Evolutionary conservation across 2,113 vertebrate species (phyloP), one percentile per base, ranked within the genome.

Genomic region (Bothrops jararaca): DNA sequence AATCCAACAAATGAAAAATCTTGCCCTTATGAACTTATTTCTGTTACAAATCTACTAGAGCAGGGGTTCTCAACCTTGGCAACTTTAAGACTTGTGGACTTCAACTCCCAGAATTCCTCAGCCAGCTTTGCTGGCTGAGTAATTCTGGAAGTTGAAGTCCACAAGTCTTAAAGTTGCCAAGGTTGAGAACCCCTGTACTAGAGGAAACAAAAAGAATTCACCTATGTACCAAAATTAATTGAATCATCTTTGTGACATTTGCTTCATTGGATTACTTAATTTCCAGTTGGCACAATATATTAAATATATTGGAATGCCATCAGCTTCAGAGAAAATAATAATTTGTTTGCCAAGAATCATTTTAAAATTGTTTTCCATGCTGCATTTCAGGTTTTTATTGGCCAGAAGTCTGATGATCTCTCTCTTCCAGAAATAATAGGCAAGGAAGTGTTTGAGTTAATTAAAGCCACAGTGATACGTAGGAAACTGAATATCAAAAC

Each of bases 391-490:
- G 53, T 96, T 96, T 96, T 97, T 93, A 93, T 95, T 91, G 96
- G 97, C 18, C 58, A 96, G 93, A 98, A 97, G 89, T 93, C 95
- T 57, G 96, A 97, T 91, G 93, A 94, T 54, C 94, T 29, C 54
- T 95, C 92, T 42, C 90, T 97, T 53, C 97, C 97, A 29, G 89
- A 94, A 89, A 95, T 90, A 48, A 95, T 97, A 88, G n/a, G 60
- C 34, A 96, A 95, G 90, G 95, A 96, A 94, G 94, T 88, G 4
- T 97, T 98, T 89, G 95, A 96, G 86, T 95, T 95, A n/a, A 95
- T 98, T 94, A 91, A 94, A 92, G 93, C 9, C 26, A 53, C 90
- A 29, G 29, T 96, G 34, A 93, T 96, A 86, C 94, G 34, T 90
- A 94, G 95, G 89, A 95, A 91, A 48, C 89, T 94, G 89, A 92